phyloP scores from a whole-genome alignment of 2,888 invertebrate species.

The Tachina lurida region DNA sequence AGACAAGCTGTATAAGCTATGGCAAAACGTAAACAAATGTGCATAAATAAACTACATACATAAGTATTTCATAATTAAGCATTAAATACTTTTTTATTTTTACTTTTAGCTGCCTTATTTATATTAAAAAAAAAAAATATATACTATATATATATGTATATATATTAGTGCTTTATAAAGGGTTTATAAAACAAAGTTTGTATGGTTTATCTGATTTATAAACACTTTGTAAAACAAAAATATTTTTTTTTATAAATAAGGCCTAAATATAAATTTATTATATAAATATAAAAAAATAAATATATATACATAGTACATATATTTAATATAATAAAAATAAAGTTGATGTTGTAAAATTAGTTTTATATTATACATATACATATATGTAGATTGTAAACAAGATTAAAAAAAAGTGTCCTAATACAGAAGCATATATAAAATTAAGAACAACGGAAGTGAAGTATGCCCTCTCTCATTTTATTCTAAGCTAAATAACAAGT shows the following conservation, averaged over 20 bases:
- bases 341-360: conserved; percentile 63
- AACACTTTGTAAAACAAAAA: background rate
- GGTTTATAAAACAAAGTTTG: too few species aligned
- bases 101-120: background rate
- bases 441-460: conserved; percentile 70
- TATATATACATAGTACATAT: background rate
- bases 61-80: background rate
- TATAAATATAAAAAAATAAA: conserved; percentile 8
- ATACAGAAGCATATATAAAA: conserved; percentile 42
- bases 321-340: conserved; percentile 25
- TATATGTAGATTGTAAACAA: conserved; percentile 41
- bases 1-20: too few species aligned
- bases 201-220: background rate
- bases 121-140: too few species aligned
- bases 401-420: conserved; percentile 52
- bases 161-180: too few species aligned
- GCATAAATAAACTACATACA: background rate
- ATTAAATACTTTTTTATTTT: background rate
- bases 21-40: too few species aligned
- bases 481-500: background rate
- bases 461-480: conserved; percentile 58
- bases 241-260: conserved; percentile 3
- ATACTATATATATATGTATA: too few species aligned
- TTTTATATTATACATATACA: conserved; percentile 50
- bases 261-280: conserved; percentile 26